Evolutionary conservation across 2,888 invertebrate species (phyloP), one percentile per base, ranked within the genome.

Genomic region (Lumbricus terrestris): DNA sequence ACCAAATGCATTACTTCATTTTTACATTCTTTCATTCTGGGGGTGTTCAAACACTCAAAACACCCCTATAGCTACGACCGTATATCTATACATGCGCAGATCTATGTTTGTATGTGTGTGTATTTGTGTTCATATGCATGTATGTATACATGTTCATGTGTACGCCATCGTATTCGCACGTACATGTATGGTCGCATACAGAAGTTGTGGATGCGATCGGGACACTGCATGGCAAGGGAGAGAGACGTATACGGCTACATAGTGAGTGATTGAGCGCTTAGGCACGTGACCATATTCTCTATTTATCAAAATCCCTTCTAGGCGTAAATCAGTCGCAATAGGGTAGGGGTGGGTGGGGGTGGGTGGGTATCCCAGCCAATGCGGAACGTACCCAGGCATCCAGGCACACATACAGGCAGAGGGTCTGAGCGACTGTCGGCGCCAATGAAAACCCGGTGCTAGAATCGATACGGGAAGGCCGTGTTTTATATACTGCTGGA

Each of bases 201-300:
- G 69, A 69, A 69, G 69, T 69, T 69, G n/a, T 11, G 69, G 69
- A 8, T 4, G n/a, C n/a, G n/a, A n/a, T 11, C 4, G 29, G 1
- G 29, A 29, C n/a, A 69, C n/a, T n/a, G 69, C 8, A 69, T n/a
- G n/a, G n/a, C n/a, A n/a, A n/a, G n/a, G n/a, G n/a, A n/a, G n/a
- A n/a, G 69, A 16, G 29, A 69, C 11, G n/a, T n/a, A n/a, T n/a
- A n/a, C n/a, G n/a, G n/a, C n/a, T n/a, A 69, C 69, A n/a, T 16
- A n/a, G n/a, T 69, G n/a, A 69, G 69, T 69, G 69, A 69, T 69
- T n/a, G 69, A 69, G 69, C 69, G 69, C 69, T 69, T n/a, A 29
- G 69, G n/a, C 69, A 69, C 69, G 69, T 69, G 69, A 69, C 69
- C 69, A n/a, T 69, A 69, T 69, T 69, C n/a, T 69, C 69, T 69